phyloP scores from a whole-genome alignment of 2,888 invertebrate species.

The Aproaerema taeniolella region DNA sequence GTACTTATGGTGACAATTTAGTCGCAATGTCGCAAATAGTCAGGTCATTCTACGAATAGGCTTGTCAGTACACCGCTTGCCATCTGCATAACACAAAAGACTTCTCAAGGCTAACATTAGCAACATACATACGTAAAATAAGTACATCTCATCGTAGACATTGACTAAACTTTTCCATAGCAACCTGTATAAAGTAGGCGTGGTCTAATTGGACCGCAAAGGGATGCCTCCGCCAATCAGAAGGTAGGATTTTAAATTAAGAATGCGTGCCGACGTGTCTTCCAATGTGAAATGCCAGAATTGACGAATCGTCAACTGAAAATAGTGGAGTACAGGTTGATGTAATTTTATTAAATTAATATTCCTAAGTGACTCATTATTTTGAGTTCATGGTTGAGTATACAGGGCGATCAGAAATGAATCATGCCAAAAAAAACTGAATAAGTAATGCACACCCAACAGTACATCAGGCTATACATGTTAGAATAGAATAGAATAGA shows the following conservation, averaged over 20 bases:
- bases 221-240: slow-evolving; percentile 42
- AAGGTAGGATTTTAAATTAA: slow-evolving; percentile 37
- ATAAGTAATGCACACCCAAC: no score
- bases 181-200: slow-evolving; percentile 40
- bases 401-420: no score
- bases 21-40: no score
- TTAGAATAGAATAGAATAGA: no score
- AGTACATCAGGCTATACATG: no score
- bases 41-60: no score
- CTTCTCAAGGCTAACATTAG: slow-evolving; percentile 12
- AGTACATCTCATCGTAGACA: slow-evolving; percentile 20
- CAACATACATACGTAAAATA: slow-evolving; percentile 4
- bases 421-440: no score
- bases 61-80: no score
- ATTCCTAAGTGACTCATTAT: no score
- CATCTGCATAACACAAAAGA: no score
- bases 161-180: slow-evolving; percentile 39
- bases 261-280: slow-evolving; percentile 58
- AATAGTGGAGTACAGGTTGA: slow-evolving; percentile 44
- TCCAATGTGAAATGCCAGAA: slow-evolving; percentile 44
- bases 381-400: no score
- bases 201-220: slow-evolving; percentile 23
- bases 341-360: slow-evolving; percentile 6
- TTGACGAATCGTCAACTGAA: slow-evolving; percentile 53
- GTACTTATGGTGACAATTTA: no score